Percentiles rank a stretch among this genome's conserved stretches.
Evolutionary conservation across 2,797 vertebrate species (phyloP).

Genomic region (Hemibagrus guttatus): DNA sequence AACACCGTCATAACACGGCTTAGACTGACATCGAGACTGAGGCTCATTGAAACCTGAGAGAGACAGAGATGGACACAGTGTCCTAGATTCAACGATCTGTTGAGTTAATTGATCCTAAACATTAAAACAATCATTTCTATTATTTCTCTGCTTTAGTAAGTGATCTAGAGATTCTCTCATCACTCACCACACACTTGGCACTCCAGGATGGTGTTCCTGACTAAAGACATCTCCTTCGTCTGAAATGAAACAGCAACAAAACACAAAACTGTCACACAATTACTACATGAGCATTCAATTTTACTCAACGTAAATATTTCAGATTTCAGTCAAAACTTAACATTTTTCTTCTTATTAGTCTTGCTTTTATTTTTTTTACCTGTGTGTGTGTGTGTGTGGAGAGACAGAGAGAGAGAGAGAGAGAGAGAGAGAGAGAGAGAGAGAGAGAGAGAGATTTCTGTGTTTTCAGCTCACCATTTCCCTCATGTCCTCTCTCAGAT

Average conservation of each 20-base stretch:
- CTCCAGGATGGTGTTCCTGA: constrained; percentile 96
- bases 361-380: not conserved
- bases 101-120: not conserved
- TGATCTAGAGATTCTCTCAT: not conserved
- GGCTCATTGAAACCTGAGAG: constrained; percentile 88
- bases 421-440: too few species aligned
- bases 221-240: constrained; percentile 96
- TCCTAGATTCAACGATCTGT: not conserved
- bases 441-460: not conserved
- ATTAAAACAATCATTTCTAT: not conserved
- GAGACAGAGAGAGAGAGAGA: too few species aligned
- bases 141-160: not conserved
- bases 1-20: constrained; percentile 85
- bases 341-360: not conserved
- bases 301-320: not conserved
- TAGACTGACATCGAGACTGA: constrained; percentile 87
- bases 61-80: not conserved
- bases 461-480: constrained; percentile 79
- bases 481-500: constrained; percentile 88
- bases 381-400: not conserved
- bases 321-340: not conserved
- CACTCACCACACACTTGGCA: constrained; percentile 96
- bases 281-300: not conserved
- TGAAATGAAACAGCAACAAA: constrained; percentile 56
- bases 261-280: not conserved